Conservation (phyloP, 2,113 vertebrate genomes). For the Meleagris gallopavo region DNA sequence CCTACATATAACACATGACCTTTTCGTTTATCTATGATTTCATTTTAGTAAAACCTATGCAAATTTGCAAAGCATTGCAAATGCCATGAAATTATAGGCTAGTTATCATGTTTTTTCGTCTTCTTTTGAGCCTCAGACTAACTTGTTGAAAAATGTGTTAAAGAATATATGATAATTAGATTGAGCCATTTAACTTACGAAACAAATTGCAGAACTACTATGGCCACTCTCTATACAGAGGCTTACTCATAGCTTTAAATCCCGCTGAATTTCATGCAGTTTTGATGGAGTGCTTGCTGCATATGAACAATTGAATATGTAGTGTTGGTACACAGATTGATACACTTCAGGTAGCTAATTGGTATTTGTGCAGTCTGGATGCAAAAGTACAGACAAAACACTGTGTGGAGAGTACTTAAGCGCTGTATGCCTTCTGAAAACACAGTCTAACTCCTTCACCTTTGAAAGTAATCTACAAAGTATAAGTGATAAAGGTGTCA, state of each 20-base stretch:
- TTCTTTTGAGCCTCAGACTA: neutral
- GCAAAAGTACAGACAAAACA: neutral
- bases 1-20: neutral
- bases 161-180: neutral
- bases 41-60: neutral
- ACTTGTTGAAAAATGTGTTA: neutral
- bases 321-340: neutral
- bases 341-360: neutral
- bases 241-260: neutral
- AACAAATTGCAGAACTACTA: neutral
- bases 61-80: neutral
- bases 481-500: neutral
- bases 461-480: neutral
- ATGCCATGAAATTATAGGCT: neutral
- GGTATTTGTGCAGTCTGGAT: neutral
- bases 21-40: neutral
- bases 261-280: neutral
- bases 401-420: neutral
- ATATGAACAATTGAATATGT: neutral
- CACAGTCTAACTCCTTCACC: neutral
- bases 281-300: neutral
- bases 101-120: neutral
- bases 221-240: rapidly evolving
- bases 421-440: neutral
- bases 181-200: neutral